Percentiles rank a stretch among this genome's conserved stretches.
These are phyloP conservation scores for Orthonevra nobilis DNA, from an alignment of 2,888 invertebrate genomes.

Conservation along the genomic window DNA sequence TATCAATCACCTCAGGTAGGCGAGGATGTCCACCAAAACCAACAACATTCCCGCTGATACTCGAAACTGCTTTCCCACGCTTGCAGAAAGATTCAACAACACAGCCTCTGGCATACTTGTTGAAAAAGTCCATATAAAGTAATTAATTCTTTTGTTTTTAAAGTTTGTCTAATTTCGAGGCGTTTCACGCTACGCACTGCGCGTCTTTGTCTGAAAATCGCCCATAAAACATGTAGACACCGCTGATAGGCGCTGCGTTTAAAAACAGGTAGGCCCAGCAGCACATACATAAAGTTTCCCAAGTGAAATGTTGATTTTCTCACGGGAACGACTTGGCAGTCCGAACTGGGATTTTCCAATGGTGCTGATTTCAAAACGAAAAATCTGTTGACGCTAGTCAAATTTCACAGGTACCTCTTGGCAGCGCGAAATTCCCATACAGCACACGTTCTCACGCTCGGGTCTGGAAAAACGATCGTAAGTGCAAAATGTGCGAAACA, in stretches of 20 bases:
- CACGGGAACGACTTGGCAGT: slow-evolving; percentile 40
- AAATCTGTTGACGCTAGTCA: slow-evolving; percentile 52
- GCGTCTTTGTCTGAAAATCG: slow-evolving; percentile 31
- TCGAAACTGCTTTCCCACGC: slow-evolving; percentile 55
- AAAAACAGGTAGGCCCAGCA: slow-evolving; percentile 32
- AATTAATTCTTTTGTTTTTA: slow-evolving; percentile 64
- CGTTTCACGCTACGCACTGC: slow-evolving; percentile 56
- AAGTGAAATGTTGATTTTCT: slow-evolving; percentile 47
- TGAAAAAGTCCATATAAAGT: slow-evolving; percentile 63
- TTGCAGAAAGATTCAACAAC: slow-evolving; percentile 13
- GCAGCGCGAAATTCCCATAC: slow-evolving; percentile 51
- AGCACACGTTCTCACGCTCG: slow-evolving; percentile 50
- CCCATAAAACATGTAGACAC: slow-evolving; percentile 38
- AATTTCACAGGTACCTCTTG: slow-evolving; percentile 38
- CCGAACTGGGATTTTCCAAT: slow-evolving; percentile 56
- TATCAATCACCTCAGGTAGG: slow-evolving; percentile 36
- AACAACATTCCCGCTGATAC: slow-evolving; percentile 16
- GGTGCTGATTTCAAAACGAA: slow-evolving; percentile 45
- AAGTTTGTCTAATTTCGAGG: slow-evolving; percentile 64
- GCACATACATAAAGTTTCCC: slow-evolving; percentile 11
- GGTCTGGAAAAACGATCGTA: slow-evolving; percentile 75
- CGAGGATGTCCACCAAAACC: slow-evolving; percentile 3
- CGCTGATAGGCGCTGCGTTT: slow-evolving; percentile 36
- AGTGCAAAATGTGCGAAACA: slow-evolving; percentile 78
- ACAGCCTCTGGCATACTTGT: slow-evolving; percentile 41